A percentile compares a stretch with the other conserved stretches of the same genome.
phyloP scores from a whole-genome alignment of 2,113 vertebrate species.

The Leptosomus discolor region DNA sequence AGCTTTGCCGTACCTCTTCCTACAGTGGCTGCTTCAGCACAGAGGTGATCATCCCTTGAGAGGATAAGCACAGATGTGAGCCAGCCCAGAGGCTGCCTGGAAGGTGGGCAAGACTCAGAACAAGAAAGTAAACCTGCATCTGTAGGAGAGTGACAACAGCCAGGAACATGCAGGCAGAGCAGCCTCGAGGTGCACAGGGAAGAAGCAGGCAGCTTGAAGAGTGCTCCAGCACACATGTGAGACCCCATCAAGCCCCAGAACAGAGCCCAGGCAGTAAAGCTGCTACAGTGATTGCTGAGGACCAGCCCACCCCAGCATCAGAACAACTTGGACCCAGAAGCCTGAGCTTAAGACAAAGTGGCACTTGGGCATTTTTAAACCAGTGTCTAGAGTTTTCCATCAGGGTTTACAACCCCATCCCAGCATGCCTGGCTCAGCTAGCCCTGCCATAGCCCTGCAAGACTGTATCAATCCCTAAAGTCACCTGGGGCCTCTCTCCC shows the following conservation, averaged over 20 bases:
- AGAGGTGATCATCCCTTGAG: background rate
- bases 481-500: background rate
- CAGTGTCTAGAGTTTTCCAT: background rate
- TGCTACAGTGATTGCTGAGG: background rate
- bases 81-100: background rate
- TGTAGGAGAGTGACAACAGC: background rate
- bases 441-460: background rate
- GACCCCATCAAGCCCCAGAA: background rate
- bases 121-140: background rate
- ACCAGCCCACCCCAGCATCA: background rate
- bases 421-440: background rate
- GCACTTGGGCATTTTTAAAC: background rate
- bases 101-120: background rate
- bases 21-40: slow-evolving; percentile 16
- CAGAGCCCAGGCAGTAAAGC: background rate
- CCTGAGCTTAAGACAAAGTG: background rate
- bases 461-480: background rate
- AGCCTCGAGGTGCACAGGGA: background rate
- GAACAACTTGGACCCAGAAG: background rate
- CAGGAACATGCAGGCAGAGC: background rate
- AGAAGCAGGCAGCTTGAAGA: background rate
- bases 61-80: background rate
- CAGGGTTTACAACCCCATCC: background rate
- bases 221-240: background rate
- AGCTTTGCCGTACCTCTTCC: background rate